Evolutionary conservation across 1,140 invertebrate genomes (phyloP), one percentile per base, ranked within the genome.

Genomic region (Zaprionus taronus): DNA sequence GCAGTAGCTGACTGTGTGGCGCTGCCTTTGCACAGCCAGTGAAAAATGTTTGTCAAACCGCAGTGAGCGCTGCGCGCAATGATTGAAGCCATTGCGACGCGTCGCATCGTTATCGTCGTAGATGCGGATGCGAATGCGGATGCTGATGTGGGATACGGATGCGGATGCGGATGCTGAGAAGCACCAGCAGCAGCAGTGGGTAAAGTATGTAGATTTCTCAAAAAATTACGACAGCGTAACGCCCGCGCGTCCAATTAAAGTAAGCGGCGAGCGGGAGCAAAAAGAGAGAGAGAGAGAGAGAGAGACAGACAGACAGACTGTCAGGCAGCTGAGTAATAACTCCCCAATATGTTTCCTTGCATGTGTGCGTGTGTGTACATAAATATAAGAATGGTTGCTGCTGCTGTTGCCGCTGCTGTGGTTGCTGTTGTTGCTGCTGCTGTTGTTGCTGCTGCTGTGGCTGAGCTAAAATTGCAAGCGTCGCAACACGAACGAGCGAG

Each of bases 1-100:
- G 47, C 20, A 12, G 20, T 9, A 12, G 47, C n/a, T 36, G 60
- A n/a, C 41, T 41, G 41, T 41, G 41, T 47, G 41, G 53, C 56
- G 67, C 51, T 86, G 81, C 61, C 72, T 70, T 80, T 86, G 76
- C 63, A 87, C 83, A 83, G 86, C 79, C 84, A 83, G 81, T 87
- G 84, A 87, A 87, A 87, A 87, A 87, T 87, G 84, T 87, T 87
- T 87, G 84, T 87, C 85, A 87, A 87, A 87, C 84, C 84, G 84
- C 84, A 87, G 79, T 72, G 81, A 87, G 83, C 84, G 84, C 83
- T 77, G 83, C 75, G 75, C 79, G 69, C 85, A 87, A 87, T 87
- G 84, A 87, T 87, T 87, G 84, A 87, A 87, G 85, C 83, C 85
- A 78, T 87, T 87, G 83, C 83, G 77, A 72, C 62, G 84, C 56